A percentile compares a stretch with the other conserved stretches of the same genome.
phyloP scores from a whole-genome alignment of 2,888 invertebrate genomes.

The Rosalia funebris region DNA sequence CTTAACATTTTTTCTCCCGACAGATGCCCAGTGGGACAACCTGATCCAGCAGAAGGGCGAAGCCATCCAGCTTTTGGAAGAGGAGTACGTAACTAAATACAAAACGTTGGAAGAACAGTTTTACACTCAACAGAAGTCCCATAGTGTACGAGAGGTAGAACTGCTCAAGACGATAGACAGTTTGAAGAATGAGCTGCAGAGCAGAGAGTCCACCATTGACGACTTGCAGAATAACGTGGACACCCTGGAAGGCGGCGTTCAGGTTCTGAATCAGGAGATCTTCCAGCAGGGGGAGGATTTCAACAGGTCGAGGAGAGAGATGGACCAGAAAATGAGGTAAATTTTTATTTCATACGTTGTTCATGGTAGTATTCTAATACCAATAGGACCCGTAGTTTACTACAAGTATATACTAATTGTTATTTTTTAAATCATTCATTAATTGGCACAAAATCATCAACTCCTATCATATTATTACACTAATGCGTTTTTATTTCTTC shows the following conservation, averaged over 20 bases:
- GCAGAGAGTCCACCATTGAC: conserved; percentile 60
- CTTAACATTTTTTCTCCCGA: too few relatives aligned
- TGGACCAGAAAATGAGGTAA: conserved; percentile 65
- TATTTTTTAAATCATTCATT: too few relatives aligned
- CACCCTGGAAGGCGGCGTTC: conserved; percentile 63
- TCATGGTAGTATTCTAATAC: conserved; percentile 11
- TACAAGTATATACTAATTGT: too few relatives aligned
- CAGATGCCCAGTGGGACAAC: conserved; percentile 74
- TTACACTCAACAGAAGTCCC: conserved; percentile 61
- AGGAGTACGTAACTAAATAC: conserved; percentile 68
- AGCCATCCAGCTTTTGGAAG: conserved; percentile 70
- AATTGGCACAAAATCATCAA: too few relatives aligned
- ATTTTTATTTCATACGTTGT: too few relatives aligned
- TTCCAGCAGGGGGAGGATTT: conserved; percentile 59
- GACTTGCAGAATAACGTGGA: conserved; percentile 64
- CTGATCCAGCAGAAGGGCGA: conserved; percentile 72
- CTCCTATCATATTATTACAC: background rate
- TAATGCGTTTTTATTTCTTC: conserved; percentile 26
- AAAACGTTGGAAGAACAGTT: conserved; percentile 64
- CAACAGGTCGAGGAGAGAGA: conserved; percentile 56
- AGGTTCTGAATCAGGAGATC: conserved; percentile 63
- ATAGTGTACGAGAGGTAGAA: conserved; percentile 60
- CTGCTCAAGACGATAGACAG: conserved; percentile 61
- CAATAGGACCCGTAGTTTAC: background rate
- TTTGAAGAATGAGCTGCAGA: conserved; percentile 60